Percentiles rank a stretch among this genome's conserved stretches.
Evolutionary conservation across 2,888 invertebrate species (phyloP).

Genomic region (Branchipolynoe longqiensis): DNA sequence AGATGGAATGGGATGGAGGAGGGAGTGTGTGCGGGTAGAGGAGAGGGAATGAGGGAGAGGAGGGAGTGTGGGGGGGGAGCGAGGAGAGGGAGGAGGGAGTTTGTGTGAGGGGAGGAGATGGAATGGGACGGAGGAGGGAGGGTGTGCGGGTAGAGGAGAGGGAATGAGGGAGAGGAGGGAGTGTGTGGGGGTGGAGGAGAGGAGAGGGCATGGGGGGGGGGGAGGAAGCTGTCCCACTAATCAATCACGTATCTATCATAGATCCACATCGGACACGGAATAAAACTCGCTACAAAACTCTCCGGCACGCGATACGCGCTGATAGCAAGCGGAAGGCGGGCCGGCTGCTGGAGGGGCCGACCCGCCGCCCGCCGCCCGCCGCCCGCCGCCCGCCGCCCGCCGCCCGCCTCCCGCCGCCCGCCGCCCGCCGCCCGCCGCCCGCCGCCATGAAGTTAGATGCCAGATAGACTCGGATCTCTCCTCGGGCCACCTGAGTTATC

Average conservation of each 20-base stretch:
- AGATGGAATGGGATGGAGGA: too few species aligned
- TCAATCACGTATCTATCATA: conserved; percentile 49
- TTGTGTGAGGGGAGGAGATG: neutral
- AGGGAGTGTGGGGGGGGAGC: neutral
- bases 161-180: too few species aligned
- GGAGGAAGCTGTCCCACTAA: conserved; percentile 7
- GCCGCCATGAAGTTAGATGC: conserved; percentile 48
- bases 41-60: too few species aligned
- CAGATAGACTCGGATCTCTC: conserved; percentile 24
- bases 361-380: too few species aligned
- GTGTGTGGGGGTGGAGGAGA: neutral
- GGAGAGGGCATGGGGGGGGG: neutral
- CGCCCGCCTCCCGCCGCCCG: too few species aligned
- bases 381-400: too few species aligned
- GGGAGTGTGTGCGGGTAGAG: too few species aligned
- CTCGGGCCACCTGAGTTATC: conserved; percentile 37
- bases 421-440: too few species aligned
- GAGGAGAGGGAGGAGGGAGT: neutral
- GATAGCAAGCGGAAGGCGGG: too few species aligned
- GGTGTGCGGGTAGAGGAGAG: too few species aligned
- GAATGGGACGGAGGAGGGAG: neutral
- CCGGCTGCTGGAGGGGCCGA: too few species aligned
- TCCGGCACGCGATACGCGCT: conserved; percentile 34
- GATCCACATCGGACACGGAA: conserved; percentile 40
- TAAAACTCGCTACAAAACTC: conserved; percentile 53